Evolutionary conservation across 2,797 vertebrate genomes (phyloP), one percentile per base, ranked within the genome.

Genomic region (Lates japonicus): DNA sequence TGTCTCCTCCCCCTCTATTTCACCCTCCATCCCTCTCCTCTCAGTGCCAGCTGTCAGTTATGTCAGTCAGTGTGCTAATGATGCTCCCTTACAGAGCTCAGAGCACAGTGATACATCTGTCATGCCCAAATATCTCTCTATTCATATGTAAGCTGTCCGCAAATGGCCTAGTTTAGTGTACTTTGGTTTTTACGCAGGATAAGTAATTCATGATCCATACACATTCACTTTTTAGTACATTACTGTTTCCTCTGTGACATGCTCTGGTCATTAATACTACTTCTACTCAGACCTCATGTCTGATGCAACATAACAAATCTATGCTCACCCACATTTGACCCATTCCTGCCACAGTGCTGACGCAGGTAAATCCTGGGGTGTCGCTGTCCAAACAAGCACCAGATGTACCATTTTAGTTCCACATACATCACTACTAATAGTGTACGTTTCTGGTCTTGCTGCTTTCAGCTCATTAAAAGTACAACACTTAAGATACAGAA

Each of bases 31-130:
- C 90, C 86, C 63, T 84, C 87, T 87, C 77, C 81, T 83, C 87
- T 80, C 87, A 35, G 63, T 90, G 91, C 91, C 86, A 83, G 88
- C 92, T 89, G 92, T 94, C 92, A 93, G 81, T 93, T 89, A 88
- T 86, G 90, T 89, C 90, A 92, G 92, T 89, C 88, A 84, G 65
- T 81, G 90, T 88, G 89, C 76, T 92, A 92, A 93, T 93, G 87
- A 91, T 90, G 84, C 82, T 82, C 69, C 78, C 76, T 66, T 59
- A 48, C 80, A 79, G 81, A 84, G 86, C 87, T 81, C 80, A 66
- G 70, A 86, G 82, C 76, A 37, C 65, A 64, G 76, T 14, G 65
- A 78, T 86, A 76, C 88, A 81, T 80, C 88, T 85, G 84, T 82
- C 86, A 62, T 57, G 70, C 76, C 63, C 78, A 68, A 61, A 85